Evolutionary conservation across 2,888 invertebrate genomes (phyloP), one percentile per base, ranked within the genome.

Genomic region (Rotaria macrura): DNA sequence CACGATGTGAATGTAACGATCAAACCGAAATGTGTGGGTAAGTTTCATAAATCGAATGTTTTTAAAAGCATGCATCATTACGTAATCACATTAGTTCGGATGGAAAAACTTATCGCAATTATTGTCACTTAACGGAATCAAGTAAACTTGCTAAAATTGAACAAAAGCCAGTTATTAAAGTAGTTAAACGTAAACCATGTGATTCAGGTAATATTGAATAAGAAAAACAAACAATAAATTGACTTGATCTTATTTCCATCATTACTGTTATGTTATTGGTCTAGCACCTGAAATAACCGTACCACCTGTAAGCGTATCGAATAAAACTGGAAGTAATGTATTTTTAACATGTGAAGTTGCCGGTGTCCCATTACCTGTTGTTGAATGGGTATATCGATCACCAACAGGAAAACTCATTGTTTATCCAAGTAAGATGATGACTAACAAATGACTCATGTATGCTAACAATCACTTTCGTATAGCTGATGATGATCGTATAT

Each of bases 401-500:
- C 43, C 6, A 79, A 43, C 25, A 25, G 74, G 74, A 10, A 79
- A 79, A 25, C 38, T 23, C 25, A 38, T 79, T 79, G 74, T 79
- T 25, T 79, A 79, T 79, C 74, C 74, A 79, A 79, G 74, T 79
- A n/a, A n/a, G n/a, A n/a, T n/a, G n/a, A n/a, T 38, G 38, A 43
- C 7, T 25, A 17, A n/a, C 23, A 52, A 52, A 52, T 14, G 14
- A 12, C 14, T 47, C 10, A 47, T 4, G 5, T 47, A 47, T 14
- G 14, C 14, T 12, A 47, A 14, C 14, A 47, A 12, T 12, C 47
- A 12, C 14, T 47, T 47, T 47, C 14, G 6, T 40, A 17, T 79
- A 79, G 74, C 74, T 43, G 74, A 79, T 79, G 74, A 79, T 43
- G 74, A 79, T 79, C 74, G 74, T 43, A 79, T 79, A 40, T 79